phyloP scores from a whole-genome alignment of 2,888 invertebrate genomes.

The Ornithoptera alexandrae region DNA sequence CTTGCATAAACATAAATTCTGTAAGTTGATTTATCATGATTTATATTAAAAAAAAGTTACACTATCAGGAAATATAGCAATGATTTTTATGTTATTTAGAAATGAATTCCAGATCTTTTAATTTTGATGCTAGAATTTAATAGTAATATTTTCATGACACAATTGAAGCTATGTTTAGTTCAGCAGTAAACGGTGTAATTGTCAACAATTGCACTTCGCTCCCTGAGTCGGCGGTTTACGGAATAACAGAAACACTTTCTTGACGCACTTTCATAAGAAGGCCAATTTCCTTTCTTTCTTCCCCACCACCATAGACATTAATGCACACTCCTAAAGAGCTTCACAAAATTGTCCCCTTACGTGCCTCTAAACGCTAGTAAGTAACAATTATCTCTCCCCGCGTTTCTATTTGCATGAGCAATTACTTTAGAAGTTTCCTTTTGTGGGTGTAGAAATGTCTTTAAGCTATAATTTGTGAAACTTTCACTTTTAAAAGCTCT shows the following conservation, averaged over 20 bases:
- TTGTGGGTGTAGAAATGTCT: slow-evolving; percentile 20
- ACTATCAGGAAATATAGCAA: no score
- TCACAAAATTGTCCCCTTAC: slow-evolving; percentile 29
- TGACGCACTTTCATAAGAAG: slow-evolving; percentile 22
- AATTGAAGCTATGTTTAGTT: not conserved
- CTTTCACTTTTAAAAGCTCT: slow-evolving; percentile 17
- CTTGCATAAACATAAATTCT: no score
- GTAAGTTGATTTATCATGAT: no score
- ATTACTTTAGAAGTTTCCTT: slow-evolving; percentile 36
- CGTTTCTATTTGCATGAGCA: slow-evolving; percentile 37
- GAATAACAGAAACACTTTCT: slow-evolving; percentile 24
- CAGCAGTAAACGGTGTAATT: not conserved
- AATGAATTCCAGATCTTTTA: no score
- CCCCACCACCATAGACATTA: slow-evolving; percentile 16
- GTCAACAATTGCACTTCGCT: not conserved
- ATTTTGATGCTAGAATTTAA: not conserved
- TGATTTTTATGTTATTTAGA: no score
- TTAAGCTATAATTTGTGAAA: slow-evolving; percentile 26
- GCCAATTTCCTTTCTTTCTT: slow-evolving; percentile 24
- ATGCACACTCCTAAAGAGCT: slow-evolving; percentile 32
- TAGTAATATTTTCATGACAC: not conserved
- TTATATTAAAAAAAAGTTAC: no score
- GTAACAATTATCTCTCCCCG: slow-evolving; percentile 27
- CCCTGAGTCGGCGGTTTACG: not conserved
- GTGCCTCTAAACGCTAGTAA: slow-evolving; percentile 25